Evolutionary conservation across 1,140 invertebrate species (phyloP), one percentile per base, ranked within the genome.

Genomic region (Sminthurides bifidus): DNA sequence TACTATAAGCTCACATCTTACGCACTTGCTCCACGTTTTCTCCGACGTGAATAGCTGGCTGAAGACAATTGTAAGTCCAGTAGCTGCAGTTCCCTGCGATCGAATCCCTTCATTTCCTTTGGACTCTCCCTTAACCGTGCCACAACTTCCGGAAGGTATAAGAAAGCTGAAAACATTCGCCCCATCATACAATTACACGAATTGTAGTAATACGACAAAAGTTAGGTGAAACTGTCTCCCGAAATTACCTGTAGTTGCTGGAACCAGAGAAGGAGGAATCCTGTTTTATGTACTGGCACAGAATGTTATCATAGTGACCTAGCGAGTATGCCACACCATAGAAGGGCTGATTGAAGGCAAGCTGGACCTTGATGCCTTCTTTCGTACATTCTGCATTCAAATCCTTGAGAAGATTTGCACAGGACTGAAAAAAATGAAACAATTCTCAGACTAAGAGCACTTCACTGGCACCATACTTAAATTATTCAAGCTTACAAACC

Each of bases 91-190:
- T 26, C 17, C 5, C 26, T 2, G 15, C 23, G n/a, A 17, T 30
- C n/a, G 3, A 41, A 1, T 26, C 17, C 35, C 52, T 24, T 24
- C 10, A 31, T 14, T 48, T 24, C 14, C 14, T 17, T 10, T 21
- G 15, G 33, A 24, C 30, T 26, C 51, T 52, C 40, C 53, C 23
- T 55, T 54, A 14, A 54, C 31, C 10, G 60, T 62, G 19, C 60
- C 60, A 46, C 60, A 62, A 35, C 56, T 56, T 19, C 50, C 43
- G 17, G 50, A 43, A 37, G 60, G 60, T 23, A 62, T 62, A 15
- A 58, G 35, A 41, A 62, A 62, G 38, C 60, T 62, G 50, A 29
- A 52, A 43, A 35, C 45, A 19, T 27, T 57, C 27, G 29, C 43
- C 24, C 21, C 33, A 55, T 26, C 29, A 2, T 38, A 10, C 6